Percentiles rank a stretch among this genome's conserved stretches.
Evolutionary conservation across 1,140 invertebrate species (phyloP).

Genomic region (Dendroctonus valens): DNA sequence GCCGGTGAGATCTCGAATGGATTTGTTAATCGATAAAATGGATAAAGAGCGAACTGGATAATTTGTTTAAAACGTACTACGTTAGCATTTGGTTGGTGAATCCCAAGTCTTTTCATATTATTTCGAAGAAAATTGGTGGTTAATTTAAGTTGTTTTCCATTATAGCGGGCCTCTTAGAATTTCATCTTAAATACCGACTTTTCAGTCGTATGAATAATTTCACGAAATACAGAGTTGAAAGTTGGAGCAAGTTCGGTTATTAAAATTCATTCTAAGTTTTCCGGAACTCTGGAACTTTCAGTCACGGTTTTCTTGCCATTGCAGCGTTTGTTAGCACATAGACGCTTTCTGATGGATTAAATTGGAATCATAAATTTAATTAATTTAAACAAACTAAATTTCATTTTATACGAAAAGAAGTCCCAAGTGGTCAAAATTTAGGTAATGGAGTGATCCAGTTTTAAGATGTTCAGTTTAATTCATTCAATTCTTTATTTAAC

Average conservation of each 20-base stretch:
- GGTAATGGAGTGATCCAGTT: not conserved
- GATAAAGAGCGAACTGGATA: too few species aligned
- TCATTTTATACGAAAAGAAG: not conserved
- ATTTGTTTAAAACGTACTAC: too few species aligned
- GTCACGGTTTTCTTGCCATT: not conserved
- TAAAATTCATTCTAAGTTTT: conserved; percentile 1
- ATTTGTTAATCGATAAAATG: not conserved
- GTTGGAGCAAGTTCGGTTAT: not conserved
- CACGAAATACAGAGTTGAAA: conserved; percentile 1
- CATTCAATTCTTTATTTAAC: too few species aligned
- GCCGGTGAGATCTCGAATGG: not conserved
- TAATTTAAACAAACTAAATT: conserved; percentile 1
- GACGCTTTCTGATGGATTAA: not conserved
- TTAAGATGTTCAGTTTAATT: too few species aligned
- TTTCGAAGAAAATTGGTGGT: too few species aligned
- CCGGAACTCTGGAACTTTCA: not conserved
- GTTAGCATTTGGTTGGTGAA: too few species aligned
- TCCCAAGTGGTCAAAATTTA: not conserved
- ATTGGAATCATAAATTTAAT: not conserved
- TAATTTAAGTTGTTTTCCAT: too few species aligned
- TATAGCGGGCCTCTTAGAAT: too few species aligned
- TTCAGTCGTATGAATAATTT: not conserved
- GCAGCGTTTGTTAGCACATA: not conserved
- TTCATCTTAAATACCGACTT: too few species aligned
- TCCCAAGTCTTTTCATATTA: too few species aligned